Conservation (phyloP, 1,140 invertebrate genomes). For the Drosophila pallidifrons region DNA sequence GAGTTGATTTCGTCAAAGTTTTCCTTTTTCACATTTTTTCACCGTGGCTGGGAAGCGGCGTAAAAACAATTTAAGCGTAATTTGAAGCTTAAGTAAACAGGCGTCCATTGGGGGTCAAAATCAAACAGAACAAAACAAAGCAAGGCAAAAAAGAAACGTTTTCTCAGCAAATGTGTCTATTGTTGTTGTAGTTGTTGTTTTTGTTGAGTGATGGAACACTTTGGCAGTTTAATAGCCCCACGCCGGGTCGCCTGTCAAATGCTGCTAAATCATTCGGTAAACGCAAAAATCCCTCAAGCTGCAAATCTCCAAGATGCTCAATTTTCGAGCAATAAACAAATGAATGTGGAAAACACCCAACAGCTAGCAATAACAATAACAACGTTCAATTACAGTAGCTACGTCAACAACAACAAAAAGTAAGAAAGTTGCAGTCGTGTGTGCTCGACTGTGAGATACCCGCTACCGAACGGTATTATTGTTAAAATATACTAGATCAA, state of each 20-base stretch:
- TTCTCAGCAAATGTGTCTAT: not conserved
- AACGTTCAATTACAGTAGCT: slow-evolving; percentile 14
- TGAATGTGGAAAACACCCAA: slow-evolving; percentile 14
- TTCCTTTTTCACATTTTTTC: slow-evolving; percentile 38
- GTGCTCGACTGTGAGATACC: too few species aligned
- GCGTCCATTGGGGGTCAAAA: slow-evolving; percentile 37
- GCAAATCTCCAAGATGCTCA: slow-evolving; percentile 38
- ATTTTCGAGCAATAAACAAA: slow-evolving; percentile 42
- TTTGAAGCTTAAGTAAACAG: slow-evolving; percentile 79
- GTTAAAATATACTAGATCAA: too few species aligned
- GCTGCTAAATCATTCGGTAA: slow-evolving; percentile 62
- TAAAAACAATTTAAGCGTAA: slow-evolving; percentile 82
- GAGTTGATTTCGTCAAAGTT: slow-evolving; percentile 43
- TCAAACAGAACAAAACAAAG: slow-evolving; percentile 1
- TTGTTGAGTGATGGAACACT: slow-evolving; percentile 67
- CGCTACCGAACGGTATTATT: too few species aligned
- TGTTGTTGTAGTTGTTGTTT: slow-evolving; percentile 46
- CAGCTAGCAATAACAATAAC: slow-evolving; percentile 3
- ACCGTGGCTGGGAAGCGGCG: slow-evolving; percentile 48
- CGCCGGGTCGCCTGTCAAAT: slow-evolving; percentile 50
- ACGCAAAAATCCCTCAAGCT: slow-evolving; percentile 33
- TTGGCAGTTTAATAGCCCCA: slow-evolving; percentile 74
- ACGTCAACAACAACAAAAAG: not conserved
- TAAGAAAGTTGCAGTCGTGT: too few species aligned
- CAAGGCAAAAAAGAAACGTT: too few species aligned